Evolutionary conservation across 2,113 vertebrate species (phyloP).

Genomic region (Girardinichthys multiradiatus): DNA sequence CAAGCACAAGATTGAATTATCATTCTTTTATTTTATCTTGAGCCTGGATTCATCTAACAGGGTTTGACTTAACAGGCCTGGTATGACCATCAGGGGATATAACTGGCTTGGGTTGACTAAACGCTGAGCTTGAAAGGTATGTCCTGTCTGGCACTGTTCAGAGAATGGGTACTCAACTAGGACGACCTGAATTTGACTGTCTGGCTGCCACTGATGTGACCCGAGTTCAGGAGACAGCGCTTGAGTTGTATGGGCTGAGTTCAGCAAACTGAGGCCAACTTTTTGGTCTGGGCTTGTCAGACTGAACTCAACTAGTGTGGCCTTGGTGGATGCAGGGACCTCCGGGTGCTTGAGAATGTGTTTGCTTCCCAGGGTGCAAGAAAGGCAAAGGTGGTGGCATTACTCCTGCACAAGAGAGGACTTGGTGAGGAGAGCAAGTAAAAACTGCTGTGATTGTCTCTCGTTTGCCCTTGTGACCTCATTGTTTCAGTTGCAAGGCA

Average conservation of each 20-base stretch:
- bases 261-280: conserved; percentile 65
- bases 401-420: conserved; percentile 68
- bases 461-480: conserved; percentile 77
- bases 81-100: conserved; percentile 47
- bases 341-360: conserved; percentile 74
- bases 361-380: conserved; percentile 78
- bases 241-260: conserved; percentile 68
- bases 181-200: conserved; percentile 69
- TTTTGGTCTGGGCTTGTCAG: conserved; percentile 62
- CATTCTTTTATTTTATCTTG: conserved; percentile 18
- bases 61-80: conserved; percentile 26
- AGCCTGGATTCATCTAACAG: conserved; percentile 31
- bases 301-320: conserved; percentile 69
- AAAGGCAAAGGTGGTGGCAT: conserved; percentile 74
- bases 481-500: conserved; percentile 70
- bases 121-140: conserved; percentile 41
- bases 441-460: conserved; percentile 79
- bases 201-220: conserved; percentile 60
- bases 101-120: conserved; percentile 27
- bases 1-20: conserved; percentile 12
- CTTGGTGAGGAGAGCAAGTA: conserved; percentile 74
- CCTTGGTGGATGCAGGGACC: conserved; percentile 63
- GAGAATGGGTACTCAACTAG: conserved; percentile 60
- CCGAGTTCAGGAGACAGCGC: conserved; percentile 67
- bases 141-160: conserved; percentile 50